Base-by-base conservation (phyloP, 2,113 vertebrate species). In the Austrofundulus limnaeus region DNA sequence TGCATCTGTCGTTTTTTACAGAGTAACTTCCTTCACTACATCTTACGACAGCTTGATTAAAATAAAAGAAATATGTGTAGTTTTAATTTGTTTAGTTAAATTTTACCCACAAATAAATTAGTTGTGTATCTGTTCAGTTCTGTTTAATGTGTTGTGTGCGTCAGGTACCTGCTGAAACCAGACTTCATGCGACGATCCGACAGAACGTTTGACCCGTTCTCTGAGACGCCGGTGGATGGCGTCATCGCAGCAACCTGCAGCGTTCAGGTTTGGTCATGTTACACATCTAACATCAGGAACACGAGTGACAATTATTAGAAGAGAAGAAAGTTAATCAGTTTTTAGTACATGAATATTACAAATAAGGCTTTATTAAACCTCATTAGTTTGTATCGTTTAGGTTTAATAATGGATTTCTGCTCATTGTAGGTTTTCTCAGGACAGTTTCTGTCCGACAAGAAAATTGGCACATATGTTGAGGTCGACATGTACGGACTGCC, bases 401-500 rank as follows among this genome's bases (percentile, higher is more conserved):
- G n/a, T n/a, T 25, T 13, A 11, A 12, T 12, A 10, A 20, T 0
- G 0, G 3, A 10, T n/a, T 42, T 3, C 11, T 74, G 48, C 50
- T 28, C 24, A 2, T 17, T 80, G 1, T 64, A 99, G 97, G 95
- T 99, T 53, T 98, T 99, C 80, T 99, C 97, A 17, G 97, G 97
- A 21, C 97, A 98, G 84, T 99, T 99, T 85, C 63, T 99, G 62
- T 99, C 97, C 13, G 97, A 99, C 82, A 99, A 99, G 85, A 99
- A 99, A 85, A 98, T 98, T 0, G 97, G 97, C 54, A 98, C 97
- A 0, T 99, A 98, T 0, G 97, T 99, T 61, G 97, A 99, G 78
- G 97, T 98, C 25, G 97, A 99, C 62, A 98, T 99, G 97, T 99
- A 99, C 0, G 97, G 97, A 1, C 77, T 98, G 63, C 97, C 97